Conservation (phyloP, 2,797 vertebrate genomes). For the Pantherophis vulpinus region DNA sequence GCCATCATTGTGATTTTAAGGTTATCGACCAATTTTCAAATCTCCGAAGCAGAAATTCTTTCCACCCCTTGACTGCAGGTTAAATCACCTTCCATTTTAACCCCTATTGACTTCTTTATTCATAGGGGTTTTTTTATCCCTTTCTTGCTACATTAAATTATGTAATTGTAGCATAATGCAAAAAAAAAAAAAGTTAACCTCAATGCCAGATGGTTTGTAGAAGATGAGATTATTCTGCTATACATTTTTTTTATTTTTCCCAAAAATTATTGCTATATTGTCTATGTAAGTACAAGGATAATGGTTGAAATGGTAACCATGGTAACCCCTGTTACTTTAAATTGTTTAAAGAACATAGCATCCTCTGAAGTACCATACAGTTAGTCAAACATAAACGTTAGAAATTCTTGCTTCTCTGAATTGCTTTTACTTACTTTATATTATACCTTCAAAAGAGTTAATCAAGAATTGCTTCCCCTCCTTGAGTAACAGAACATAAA, state of each 20-base stretch:
- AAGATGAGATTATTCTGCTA: constrained; percentile 2
- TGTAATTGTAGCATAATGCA: background rate
- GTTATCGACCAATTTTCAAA: background rate
- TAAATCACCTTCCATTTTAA: background rate
- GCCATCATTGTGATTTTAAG: background rate
- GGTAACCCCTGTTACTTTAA: background rate
- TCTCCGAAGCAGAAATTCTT: background rate
- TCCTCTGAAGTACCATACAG: background rate
- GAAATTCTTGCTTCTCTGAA: background rate
- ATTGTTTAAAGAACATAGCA: constrained; percentile 7
- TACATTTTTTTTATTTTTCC: background rate
- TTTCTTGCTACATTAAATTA: constrained; percentile 6
- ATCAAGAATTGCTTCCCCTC: background rate
- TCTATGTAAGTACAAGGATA: constrained; percentile 9
- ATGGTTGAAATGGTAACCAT: constrained; percentile 10
- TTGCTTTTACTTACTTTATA: background rate
- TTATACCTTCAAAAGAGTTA: background rate
- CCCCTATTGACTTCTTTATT: background rate
- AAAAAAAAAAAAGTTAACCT: background rate
- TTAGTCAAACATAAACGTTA: background rate
- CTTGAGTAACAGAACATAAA: background rate
- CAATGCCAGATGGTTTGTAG: background rate
- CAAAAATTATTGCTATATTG: background rate
- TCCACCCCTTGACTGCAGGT: background rate
- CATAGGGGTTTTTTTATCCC: no score